phyloP scores from a whole-genome alignment of 1,140 invertebrate genomes.

The Mizuhopecten yessoensis region DNA sequence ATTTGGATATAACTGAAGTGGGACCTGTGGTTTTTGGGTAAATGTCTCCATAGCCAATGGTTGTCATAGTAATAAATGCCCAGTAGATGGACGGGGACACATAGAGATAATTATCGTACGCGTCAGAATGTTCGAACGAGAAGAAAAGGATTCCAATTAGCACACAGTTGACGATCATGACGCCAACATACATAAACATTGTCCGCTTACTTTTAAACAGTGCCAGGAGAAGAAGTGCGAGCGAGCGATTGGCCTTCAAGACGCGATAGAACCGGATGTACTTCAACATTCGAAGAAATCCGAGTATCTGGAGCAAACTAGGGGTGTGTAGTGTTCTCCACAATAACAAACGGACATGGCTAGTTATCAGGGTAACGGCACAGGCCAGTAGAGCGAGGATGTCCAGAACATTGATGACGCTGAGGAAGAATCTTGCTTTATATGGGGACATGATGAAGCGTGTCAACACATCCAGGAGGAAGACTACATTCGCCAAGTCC shows the following conservation, averaged over 20 bases:
- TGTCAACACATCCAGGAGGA: not conserved
- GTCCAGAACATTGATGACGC: not conserved
- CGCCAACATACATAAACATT: not conserved
- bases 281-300: not conserved
- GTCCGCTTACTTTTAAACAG: not conserved
- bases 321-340: not conserved
- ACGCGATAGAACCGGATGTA: not conserved
- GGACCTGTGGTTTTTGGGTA: not conserved
- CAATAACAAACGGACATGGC: not conserved
- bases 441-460: not conserved
- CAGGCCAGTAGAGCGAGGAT: not conserved
- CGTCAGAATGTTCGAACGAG: not conserved
- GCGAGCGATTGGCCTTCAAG: not conserved
- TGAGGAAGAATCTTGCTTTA: not conserved
- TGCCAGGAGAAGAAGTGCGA: not conserved
- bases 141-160: not conserved
- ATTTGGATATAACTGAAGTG: too few relatives aligned
- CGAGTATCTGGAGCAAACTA: not conserved
- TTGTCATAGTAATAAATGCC: not conserved
- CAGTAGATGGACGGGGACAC: not conserved
- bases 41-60: constrained; percentile 8
- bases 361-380: not conserved
- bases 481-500: not conserved
- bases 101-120: not conserved
- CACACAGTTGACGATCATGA: not conserved